Evolutionary conservation across 2,888 invertebrate genomes (phyloP).

Genomic region (Germaria angustata): DNA sequence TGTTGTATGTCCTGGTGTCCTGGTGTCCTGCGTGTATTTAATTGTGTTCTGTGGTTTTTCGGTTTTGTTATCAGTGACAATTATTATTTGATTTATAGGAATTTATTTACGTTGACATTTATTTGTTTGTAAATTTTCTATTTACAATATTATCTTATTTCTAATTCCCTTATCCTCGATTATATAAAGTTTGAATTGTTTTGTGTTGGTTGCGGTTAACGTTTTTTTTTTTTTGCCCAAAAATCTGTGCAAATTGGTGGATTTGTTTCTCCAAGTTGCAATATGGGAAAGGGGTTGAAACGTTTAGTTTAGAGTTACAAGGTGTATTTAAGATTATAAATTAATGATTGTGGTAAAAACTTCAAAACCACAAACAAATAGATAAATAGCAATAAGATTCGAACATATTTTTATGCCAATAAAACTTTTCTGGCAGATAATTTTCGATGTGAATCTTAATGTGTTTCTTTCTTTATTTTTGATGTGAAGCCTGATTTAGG

Average conservation of each 20-base stretch:
- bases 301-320: not conserved
- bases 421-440: too few relatives aligned
- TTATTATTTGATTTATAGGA: slow-evolving; percentile 67
- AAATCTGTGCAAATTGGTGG: slow-evolving; percentile 64
- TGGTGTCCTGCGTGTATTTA: slow-evolving; percentile 33
- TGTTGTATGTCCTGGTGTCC: slow-evolving; percentile 12
- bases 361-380: too few relatives aligned
- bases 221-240: slow-evolving; percentile 39
- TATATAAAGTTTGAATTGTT: slow-evolving; percentile 23
- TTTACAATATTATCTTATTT: slow-evolving; percentile 20
- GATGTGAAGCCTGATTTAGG: too few relatives aligned
- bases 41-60: slow-evolving; percentile 53
- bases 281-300: slow-evolving; percentile 6
- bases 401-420: too few relatives aligned
- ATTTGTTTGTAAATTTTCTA: slow-evolving; percentile 56
- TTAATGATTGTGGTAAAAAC: slow-evolving; percentile 1
- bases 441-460: too few relatives aligned
- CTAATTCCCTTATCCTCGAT: not conserved
- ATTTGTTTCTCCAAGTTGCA: slow-evolving; percentile 9
- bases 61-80: slow-evolving; percentile 63
- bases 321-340: slow-evolving; percentile 37
- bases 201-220: slow-evolving; percentile 58
- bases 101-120: slow-evolving; percentile 62
- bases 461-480: too few relatives aligned
- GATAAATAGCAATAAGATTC: too few relatives aligned